phyloP scores from a whole-genome alignment of 2,888 invertebrate genomes.

The Drosophila niveifrons region DNA sequence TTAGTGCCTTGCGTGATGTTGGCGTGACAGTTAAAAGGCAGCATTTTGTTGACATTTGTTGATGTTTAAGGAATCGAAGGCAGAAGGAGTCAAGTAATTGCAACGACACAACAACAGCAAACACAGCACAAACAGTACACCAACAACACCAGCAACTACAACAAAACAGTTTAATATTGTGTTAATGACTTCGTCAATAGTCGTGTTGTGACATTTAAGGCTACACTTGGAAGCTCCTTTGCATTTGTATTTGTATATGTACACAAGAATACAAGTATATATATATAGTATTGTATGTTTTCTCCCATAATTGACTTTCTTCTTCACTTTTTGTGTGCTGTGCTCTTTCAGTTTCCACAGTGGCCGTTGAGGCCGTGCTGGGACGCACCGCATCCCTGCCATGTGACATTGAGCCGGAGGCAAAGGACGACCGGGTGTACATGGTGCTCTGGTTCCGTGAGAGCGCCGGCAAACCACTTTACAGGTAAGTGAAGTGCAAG shows the following conservation, averaged over 20 bases:
- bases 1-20: constrained; percentile 68
- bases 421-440: constrained; percentile 93
- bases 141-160: constrained; percentile 40
- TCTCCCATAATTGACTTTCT: constrained; percentile 51
- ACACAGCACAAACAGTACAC: constrained; percentile 12
- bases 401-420: constrained; percentile 94
- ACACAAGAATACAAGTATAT: too few species aligned
- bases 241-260: constrained; percentile 30
- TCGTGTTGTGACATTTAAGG: constrained; percentile 69
- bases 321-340: constrained; percentile 3
- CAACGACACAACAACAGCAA: constrained; percentile 46
- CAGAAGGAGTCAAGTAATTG: constrained; percentile 71
- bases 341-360: constrained; percentile 87
- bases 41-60: constrained; percentile 78
- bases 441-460: constrained; percentile 97
- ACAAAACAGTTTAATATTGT: constrained; percentile 72
- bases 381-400: constrained; percentile 94
- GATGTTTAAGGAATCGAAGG: constrained; percentile 69
- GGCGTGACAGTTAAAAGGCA: constrained; percentile 81
- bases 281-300: not conserved
- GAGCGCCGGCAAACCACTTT: constrained; percentile 94
- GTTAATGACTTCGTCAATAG: constrained; percentile 79
- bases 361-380: constrained; percentile 93
- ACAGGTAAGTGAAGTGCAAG: constrained; percentile 89
- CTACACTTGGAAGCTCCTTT: constrained; percentile 34